A percentile compares a stretch with the other conserved stretches of the same genome.
Conservation (phyloP, 2,888 invertebrate genomes). For the Iselma pallidipennis region DNA sequence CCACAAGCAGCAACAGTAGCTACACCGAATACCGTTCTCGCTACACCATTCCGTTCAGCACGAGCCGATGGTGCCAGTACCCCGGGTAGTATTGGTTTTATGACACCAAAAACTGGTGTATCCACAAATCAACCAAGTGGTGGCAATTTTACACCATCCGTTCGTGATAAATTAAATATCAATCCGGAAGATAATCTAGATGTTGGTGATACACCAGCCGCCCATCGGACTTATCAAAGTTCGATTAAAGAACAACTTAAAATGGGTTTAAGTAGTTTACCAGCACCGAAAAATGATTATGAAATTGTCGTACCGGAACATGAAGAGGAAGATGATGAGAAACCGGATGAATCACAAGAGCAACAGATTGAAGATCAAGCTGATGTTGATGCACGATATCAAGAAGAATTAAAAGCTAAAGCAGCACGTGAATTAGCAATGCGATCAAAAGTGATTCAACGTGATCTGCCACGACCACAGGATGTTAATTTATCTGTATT, state of each 20-base stretch:
- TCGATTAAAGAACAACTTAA: constrained; percentile 75
- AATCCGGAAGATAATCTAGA: constrained; percentile 84
- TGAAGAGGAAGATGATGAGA: constrained; percentile 60
- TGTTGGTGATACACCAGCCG: constrained; percentile 71
- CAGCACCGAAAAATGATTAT: constrained; percentile 94
- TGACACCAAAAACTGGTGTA: constrained; percentile 60
- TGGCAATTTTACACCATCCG: constrained; percentile 63
- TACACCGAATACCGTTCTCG: constrained; percentile 90
- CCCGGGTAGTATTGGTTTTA: constrained; percentile 63
- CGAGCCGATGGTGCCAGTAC: constrained; percentile 67
- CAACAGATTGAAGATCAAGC: constrained; percentile 78
- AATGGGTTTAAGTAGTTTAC: constrained; percentile 78
- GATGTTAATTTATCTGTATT: constrained; percentile 86
- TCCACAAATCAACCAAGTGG: constrained; percentile 46
- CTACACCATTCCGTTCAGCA: constrained; percentile 80
- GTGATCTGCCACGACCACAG: constrained; percentile 79
- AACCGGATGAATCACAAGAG: constrained; percentile 28
- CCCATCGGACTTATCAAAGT: constrained; percentile 69
- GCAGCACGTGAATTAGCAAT: constrained; percentile 72
- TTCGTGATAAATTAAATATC: constrained; percentile 93
- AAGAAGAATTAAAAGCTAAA: constrained; percentile 71
- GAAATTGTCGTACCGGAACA: constrained; percentile 96
- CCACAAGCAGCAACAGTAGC: constrained; percentile 73
- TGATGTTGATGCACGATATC: constrained; percentile 73
- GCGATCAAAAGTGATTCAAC: constrained; percentile 85